phyloP scores from a whole-genome alignment of 2,888 invertebrate species.

The Nymphalis urticae region DNA sequence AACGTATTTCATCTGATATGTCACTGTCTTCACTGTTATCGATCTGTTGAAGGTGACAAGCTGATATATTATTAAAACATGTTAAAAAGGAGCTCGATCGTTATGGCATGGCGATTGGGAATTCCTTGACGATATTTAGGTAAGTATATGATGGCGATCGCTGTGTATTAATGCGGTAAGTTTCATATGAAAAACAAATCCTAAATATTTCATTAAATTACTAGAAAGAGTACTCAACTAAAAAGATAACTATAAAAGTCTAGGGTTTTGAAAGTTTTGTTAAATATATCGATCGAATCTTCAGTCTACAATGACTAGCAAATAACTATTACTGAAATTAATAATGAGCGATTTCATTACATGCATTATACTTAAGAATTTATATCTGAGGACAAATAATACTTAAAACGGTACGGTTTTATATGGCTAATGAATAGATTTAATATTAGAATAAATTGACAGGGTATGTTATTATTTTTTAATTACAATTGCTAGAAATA shows the following conservation, averaged over 20 bases:
- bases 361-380: neutral
- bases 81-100: slow-evolving; percentile 40
- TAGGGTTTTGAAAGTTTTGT: neutral
- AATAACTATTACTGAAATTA: neutral
- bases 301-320: neutral
- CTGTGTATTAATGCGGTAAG: slow-evolving; percentile 19
- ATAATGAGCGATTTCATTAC: neutral
- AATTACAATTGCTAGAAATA: neutral
- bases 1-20: slow-evolving; percentile 60
- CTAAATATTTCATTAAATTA: neutral
- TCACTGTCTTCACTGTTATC: slow-evolving; percentile 63
- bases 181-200: slow-evolving; percentile 14
- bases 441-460: no score
- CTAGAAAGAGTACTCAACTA: neutral
- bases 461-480: neutral
- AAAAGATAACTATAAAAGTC: no score
- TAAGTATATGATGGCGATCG: slow-evolving; percentile 18
- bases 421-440: no score
- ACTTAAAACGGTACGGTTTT: neutral
- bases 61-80: slow-evolving; percentile 52
- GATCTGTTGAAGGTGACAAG: slow-evolving; percentile 76
- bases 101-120: slow-evolving; percentile 38
- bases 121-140: slow-evolving; percentile 16
- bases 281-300: neutral
- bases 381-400: neutral